These are phyloP conservation scores for Seriola dumerili DNA, from an alignment of 2,113 vertebrate genomes.

Conservation along the genomic window DNA sequence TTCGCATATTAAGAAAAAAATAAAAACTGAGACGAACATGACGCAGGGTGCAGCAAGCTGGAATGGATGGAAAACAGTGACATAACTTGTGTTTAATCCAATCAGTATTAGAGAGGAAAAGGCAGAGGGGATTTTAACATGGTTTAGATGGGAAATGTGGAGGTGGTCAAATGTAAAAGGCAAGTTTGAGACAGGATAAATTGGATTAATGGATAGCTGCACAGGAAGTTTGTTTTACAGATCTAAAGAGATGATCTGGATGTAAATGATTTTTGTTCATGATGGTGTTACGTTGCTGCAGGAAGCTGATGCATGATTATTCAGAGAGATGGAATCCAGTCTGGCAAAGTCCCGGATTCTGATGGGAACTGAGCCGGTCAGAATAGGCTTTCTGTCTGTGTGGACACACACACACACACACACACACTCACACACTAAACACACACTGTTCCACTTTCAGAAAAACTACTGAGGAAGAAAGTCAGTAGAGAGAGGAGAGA, in stretches of 20 bases:
- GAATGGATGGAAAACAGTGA: constrained; percentile 18
- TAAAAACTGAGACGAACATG: constrained; percentile 12
- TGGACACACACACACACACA: constrained; percentile 27
- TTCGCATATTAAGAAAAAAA: constrained; percentile 32
- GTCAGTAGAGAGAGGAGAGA: constrained; percentile 48
- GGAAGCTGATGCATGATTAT: constrained; percentile 69
- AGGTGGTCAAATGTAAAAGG: constrained; percentile 9
- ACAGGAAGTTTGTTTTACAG: neutral
- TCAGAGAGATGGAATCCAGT: constrained; percentile 73
- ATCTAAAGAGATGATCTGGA: neutral
- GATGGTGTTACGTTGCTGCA: constrained; percentile 30
- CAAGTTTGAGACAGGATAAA: constrained; percentile 5
- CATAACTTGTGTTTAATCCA: constrained; percentile 8
- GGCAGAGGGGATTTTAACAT: neutral
- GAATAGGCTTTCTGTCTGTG: constrained; percentile 64
- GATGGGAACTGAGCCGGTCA: constrained; percentile 63
- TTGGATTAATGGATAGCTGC: neutral
- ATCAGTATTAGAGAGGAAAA: neutral
- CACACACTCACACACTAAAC: constrained; percentile 24
- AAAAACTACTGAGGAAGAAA: constrained; percentile 44
- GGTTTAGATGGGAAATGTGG: neutral
- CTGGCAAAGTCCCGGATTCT: constrained; percentile 58
- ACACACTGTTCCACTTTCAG: constrained; percentile 55
- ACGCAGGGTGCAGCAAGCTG: neutral
- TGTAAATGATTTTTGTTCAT: constrained; percentile 12